phyloP scores from a whole-genome alignment of 2,797 vertebrate species.

The Pseudochaenichthys georgianus region DNA sequence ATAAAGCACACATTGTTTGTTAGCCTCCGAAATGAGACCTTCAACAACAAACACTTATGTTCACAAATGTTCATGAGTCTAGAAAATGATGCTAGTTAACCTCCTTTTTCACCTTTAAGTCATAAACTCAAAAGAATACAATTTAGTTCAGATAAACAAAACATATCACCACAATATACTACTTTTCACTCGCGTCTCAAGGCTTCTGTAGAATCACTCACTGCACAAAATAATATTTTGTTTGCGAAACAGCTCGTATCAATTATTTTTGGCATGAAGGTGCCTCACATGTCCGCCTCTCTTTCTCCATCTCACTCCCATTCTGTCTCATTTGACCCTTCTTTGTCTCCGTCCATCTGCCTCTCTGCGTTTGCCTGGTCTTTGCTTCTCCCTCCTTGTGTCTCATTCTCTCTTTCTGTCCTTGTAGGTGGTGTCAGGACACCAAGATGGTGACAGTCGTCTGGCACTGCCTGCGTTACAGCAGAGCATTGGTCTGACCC shows the following conservation, averaged over 20 bases:
- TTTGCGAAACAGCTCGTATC: slow-evolving; percentile 4
- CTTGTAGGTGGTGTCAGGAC: slow-evolving; percentile 87
- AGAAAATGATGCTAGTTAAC: no score
- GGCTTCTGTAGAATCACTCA: background rate
- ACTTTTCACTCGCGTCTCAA: no score
- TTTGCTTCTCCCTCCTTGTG: slow-evolving; percentile 24
- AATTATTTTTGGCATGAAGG: slow-evolving; percentile 26
- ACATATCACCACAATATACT: no score
- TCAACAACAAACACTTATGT: no score
- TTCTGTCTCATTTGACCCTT: slow-evolving; percentile 54
- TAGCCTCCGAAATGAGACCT: no score
- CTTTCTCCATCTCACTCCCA: slow-evolving; percentile 35
- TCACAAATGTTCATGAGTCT: no score
- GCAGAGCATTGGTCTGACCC: slow-evolving; percentile 89
- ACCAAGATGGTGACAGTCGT: slow-evolving; percentile 90
- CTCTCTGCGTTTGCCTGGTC: slow-evolving; percentile 20
- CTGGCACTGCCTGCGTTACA: slow-evolving; percentile 88
- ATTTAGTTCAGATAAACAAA: no score
- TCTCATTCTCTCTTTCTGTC: slow-evolving; percentile 9
- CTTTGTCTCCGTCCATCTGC: slow-evolving; percentile 42
- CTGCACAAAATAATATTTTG: background rate
- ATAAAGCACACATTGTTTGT: no score
- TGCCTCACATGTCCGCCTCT: slow-evolving; percentile 6
- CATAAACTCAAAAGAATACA: no score
- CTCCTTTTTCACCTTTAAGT: no score